A percentile compares a stretch with the other conserved stretches of the same genome.
Evolutionary conservation across 2,888 invertebrate species (phyloP).

Genomic region (Drosophila cyrtoloma): DNA sequence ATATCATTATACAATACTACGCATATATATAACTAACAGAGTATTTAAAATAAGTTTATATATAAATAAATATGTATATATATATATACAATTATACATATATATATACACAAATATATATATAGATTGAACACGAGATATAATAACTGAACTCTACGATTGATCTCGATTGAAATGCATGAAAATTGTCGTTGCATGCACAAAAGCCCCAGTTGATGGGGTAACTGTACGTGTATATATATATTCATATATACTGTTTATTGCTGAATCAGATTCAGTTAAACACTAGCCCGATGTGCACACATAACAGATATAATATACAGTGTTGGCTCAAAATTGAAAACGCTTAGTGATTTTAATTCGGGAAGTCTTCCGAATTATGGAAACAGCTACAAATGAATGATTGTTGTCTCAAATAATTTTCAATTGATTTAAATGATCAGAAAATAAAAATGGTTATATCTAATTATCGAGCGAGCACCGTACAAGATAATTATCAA

Average conservation of each 20-base stretch:
- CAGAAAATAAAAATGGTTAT: neutral
- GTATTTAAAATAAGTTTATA: slow-evolving; percentile 21
- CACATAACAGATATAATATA: neutral
- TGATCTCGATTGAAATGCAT: slow-evolving; percentile 43
- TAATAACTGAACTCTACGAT: slow-evolving; percentile 16
- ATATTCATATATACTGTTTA: slow-evolving; percentile 6
- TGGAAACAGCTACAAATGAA: neutral
- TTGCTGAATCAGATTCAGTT: slow-evolving; percentile 11
- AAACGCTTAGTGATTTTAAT: neutral
- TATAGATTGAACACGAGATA: slow-evolving; percentile 9
- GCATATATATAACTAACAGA: slow-evolving; percentile 27
- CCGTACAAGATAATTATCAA: slow-evolving; percentile 2
- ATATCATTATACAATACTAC: neutral
- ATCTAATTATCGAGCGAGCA: neutral
- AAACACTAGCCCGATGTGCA: slow-evolving; percentile 12
- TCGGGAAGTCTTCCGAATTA: neutral
- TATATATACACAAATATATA: slow-evolving; percentile 17
- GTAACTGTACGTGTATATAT: neutral
- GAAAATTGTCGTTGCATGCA: slow-evolving; percentile 21
- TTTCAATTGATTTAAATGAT: neutral
- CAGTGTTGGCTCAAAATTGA: neutral
- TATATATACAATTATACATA: neutral
- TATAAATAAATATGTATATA: slow-evolving; percentile 15
- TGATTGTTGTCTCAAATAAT: neutral
- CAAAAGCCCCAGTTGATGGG: slow-evolving; percentile 1